Evolutionary conservation across 2,113 vertebrate genomes (phyloP), one percentile per base, ranked within the genome.

Genomic region (Sakesphorus luctuosus): DNA sequence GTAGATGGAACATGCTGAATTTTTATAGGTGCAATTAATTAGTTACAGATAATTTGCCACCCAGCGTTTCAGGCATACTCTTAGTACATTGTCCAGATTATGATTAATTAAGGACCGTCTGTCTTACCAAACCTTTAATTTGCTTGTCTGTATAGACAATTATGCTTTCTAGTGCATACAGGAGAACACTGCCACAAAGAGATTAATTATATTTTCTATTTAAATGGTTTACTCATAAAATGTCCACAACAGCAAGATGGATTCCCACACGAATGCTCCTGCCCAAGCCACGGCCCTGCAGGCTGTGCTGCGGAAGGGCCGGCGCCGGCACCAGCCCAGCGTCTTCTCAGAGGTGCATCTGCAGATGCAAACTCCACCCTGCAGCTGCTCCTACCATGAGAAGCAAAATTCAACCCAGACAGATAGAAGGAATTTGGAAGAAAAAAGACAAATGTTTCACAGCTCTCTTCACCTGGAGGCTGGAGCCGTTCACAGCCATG

Each of bases 181-280:
- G 73, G 56, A 87, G 59, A 94, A 79, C 47, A 43, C 29, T 46
- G 58, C 66, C 69, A 87, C 44, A 40, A 76, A 84, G 55, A 94
- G 47, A 94, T 94, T 90, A 93, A 96, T 87, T 87, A 62, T 36
- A 72, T 78, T 71, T 94, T 92, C 62, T 87, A 36, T n/a, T 85
- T 82, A 80, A 88, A 85, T 62, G 25, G 53, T 76, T 85, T 92
- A 82, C 55, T 85, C 50, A 35, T 78, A 89, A 76, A 69, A 73
- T 1, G 9, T 53, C 67, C 88, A 53, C 85, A 85, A 56, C n/a
- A 81, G 75, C 38, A 72, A 72, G 83, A 83, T 31, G 24, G 43
- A 89, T 88, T 95, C 82, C 75, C 87, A 77, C 38, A 56, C 1
- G 0, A 77, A 59, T 0, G 5, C 25, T 87, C 73, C 35, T 71